phyloP scores from a whole-genome alignment of 2,113 vertebrate genomes.

The Australoheros scitulus region DNA sequence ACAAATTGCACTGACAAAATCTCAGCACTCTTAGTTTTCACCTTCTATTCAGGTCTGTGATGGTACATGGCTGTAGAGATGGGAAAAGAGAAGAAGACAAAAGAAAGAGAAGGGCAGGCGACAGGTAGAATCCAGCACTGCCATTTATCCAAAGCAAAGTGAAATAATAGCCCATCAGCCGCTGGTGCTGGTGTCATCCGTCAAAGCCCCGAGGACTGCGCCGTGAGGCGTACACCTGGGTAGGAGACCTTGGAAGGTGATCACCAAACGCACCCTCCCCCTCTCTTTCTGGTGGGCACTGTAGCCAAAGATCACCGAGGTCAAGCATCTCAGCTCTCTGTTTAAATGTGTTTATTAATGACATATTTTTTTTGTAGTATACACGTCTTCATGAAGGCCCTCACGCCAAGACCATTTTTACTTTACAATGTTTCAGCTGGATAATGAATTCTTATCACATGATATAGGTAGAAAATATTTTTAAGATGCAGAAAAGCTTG shows the following conservation, averaged over 20 bases:
- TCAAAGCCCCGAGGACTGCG: conserved; percentile 74
- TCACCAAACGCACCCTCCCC: conserved; percentile 35
- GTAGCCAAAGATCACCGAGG: conserved; percentile 61
- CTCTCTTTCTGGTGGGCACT: neutral
- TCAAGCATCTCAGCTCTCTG: conserved; percentile 26
- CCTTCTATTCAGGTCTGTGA: conserved; percentile 16
- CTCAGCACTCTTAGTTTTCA: conserved; percentile 3
- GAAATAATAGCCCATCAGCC: conserved; percentile 85
- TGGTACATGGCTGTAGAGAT: neutral
- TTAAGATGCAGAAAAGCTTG: neutral
- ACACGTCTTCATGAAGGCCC: neutral
- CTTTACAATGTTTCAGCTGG: neutral
- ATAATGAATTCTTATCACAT: neutral
- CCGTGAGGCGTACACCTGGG: conserved; percentile 48
- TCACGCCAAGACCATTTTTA: neutral
- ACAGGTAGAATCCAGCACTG: conserved; percentile 64
- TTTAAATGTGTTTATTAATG: conserved; percentile 31
- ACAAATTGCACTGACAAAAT: conserved; percentile 39
- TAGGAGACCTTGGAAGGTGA: conserved; percentile 73
- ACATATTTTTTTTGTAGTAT: neutral
- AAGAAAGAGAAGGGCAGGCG: conserved; percentile 53
- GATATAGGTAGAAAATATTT: neutral
- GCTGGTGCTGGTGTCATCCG: conserved; percentile 71
- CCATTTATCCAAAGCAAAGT: conserved; percentile 83
- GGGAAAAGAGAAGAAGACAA: neutral